phyloP scores from a whole-genome alignment of 1,140 invertebrate species.

The Phymastichus coffea region DNA sequence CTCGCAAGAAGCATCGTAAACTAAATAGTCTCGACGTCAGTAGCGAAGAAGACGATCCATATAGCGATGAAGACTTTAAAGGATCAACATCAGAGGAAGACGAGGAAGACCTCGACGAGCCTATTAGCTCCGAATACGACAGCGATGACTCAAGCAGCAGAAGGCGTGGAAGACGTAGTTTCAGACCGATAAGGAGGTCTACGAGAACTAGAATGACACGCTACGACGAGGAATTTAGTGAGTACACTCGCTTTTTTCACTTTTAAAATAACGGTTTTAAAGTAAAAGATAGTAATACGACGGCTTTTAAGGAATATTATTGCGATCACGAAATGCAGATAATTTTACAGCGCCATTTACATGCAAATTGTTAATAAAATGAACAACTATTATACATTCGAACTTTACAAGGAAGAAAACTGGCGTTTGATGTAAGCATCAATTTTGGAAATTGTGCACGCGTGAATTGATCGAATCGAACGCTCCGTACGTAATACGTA shows the following conservation, averaged over 20 bases:
- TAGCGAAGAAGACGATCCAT: constrained; percentile 77
- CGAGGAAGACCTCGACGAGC: constrained; percentile 62
- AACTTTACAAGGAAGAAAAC: no score
- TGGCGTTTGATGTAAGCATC: no score
- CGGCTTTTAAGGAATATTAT: no score
- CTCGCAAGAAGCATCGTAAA: constrained; percentile 70
- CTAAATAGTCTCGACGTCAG: constrained; percentile 80
- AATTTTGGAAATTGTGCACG: no score
- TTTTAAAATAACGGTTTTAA: not conserved
- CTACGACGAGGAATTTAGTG: constrained; percentile 64
- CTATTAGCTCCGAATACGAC: constrained; percentile 61
- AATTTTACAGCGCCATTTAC: no score
- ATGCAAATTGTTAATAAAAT: no score
- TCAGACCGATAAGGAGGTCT: constrained; percentile 59
- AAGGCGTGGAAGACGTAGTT: constrained; percentile 46
- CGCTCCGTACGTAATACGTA: no score
- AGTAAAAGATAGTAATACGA: not conserved
- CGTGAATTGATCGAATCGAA: no score
- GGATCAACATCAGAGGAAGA: constrained; percentile 66
- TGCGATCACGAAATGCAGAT: no score
- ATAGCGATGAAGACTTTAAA: constrained; percentile 85
- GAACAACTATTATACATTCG: no score
- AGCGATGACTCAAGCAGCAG: constrained; percentile 56
- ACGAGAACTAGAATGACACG: constrained; percentile 59
- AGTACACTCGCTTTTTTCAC: constrained; percentile 38